phyloP scores from a whole-genome alignment of 2,797 vertebrate species.

The Peromyscus nudipes region DNA sequence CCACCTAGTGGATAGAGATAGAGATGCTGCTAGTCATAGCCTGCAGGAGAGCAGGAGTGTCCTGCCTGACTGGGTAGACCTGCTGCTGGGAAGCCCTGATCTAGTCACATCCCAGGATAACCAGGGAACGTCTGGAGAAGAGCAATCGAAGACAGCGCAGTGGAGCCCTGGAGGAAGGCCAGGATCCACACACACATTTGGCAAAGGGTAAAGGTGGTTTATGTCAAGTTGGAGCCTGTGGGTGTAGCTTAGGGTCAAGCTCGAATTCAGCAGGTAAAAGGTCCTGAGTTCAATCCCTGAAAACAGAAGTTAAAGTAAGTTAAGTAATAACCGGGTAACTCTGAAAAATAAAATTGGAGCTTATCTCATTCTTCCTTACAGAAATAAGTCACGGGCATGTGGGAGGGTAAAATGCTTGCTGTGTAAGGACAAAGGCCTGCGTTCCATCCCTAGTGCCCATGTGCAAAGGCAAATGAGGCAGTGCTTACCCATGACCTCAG shows the following conservation, averaged over 20 bases:
- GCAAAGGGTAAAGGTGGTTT: not conserved
- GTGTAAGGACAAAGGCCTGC: not conserved
- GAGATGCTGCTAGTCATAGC: not conserved
- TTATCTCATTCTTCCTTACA: not conserved
- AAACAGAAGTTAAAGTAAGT: not conserved
- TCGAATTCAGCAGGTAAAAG: not conserved
- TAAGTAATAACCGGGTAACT: not conserved
- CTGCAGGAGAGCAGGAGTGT: not conserved
- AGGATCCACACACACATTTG: not conserved
- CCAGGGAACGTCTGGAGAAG: not conserved
- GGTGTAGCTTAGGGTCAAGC: not conserved
- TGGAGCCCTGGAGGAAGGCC: not conserved
- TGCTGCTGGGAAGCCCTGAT: not conserved
- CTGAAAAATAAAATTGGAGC: not conserved
- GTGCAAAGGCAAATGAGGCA: not conserved
- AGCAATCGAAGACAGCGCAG: not conserved
- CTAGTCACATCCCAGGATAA: not conserved
- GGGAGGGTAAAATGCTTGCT: not conserved
- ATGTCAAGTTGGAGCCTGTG: not conserved
- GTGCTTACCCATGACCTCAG: not conserved
- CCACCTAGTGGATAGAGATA: slow-evolving; percentile 34
- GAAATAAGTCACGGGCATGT: slow-evolving; percentile 22
- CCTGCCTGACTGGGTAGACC: not conserved
- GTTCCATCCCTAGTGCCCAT: no score
- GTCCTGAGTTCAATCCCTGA: not conserved